These are phyloP conservation scores for Noctua janthina DNA, from an alignment of 2,888 invertebrate species.

Conservation along the genomic window DNA sequence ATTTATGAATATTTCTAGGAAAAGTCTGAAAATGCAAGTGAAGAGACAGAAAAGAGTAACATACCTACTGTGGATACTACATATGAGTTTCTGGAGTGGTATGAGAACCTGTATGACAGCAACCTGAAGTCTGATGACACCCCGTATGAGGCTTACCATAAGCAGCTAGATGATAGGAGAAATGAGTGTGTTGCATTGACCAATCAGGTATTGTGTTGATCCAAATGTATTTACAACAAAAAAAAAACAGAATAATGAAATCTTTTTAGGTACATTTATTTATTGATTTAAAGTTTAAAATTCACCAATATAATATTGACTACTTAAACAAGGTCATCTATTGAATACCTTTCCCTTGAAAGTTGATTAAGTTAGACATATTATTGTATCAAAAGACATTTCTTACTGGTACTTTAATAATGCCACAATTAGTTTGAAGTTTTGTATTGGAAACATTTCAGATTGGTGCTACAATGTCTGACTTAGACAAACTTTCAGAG, in stretches of 20 bases:
- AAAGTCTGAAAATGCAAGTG: slow-evolving; percentile 53
- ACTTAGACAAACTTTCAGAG: slow-evolving; percentile 93
- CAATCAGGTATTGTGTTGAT: slow-evolving; percentile 86
- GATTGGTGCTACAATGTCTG: slow-evolving; percentile 93
- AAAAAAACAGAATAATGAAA: not conserved
- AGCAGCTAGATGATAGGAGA: slow-evolving; percentile 92
- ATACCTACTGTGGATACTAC: slow-evolving; percentile 90
- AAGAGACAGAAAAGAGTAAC: slow-evolving; percentile 63
- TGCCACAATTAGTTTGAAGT: not conserved
- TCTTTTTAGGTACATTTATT: not conserved
- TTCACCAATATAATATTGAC: not conserved
- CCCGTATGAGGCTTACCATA: slow-evolving; percentile 93
- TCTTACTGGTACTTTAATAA: too few relatives aligned
- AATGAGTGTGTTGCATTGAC: slow-evolving; percentile 93
- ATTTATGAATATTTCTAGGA: slow-evolving; percentile 61
- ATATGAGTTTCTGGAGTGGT: slow-evolving; percentile 94
- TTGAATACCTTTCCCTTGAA: not conserved
- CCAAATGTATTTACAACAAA: not conserved
- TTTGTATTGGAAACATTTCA: slow-evolving; percentile 73
- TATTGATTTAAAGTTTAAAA: not conserved
- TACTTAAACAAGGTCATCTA: not conserved
- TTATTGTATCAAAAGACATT: not conserved
- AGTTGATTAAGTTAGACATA: not conserved
- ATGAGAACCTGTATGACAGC: slow-evolving; percentile 93
- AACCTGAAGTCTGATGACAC: slow-evolving; percentile 93